Conservation (phyloP, 2,797 vertebrate genomes). For the Ctenosaura bakeri region DNA sequence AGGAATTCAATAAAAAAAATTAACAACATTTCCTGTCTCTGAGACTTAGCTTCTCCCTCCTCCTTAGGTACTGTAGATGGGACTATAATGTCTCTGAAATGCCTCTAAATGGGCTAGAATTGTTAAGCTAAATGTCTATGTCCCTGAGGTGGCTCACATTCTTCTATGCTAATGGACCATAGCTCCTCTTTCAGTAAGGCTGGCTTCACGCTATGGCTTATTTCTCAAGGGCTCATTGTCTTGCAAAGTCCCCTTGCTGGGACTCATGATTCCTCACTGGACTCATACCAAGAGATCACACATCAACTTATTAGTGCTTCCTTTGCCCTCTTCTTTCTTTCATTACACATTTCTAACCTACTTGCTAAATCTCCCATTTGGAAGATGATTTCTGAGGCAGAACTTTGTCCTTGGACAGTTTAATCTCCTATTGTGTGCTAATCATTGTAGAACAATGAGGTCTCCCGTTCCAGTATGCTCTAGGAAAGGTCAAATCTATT, state of each 20-base stretch:
- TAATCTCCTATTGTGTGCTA: constrained; percentile 49
- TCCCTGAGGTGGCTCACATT: background rate
- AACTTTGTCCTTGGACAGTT: constrained; percentile 61
- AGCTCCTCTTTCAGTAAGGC: background rate
- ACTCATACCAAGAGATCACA: constrained; percentile 10
- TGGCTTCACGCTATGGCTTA: background rate
- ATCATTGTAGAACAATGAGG: constrained; percentile 50
- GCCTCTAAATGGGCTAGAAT: background rate
- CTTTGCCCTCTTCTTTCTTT: constrained; percentile 21
- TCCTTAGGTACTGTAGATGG: background rate
- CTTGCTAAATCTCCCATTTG: constrained; percentile 58
- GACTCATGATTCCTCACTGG: background rate
- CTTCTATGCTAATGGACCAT: background rate
- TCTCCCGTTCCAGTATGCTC: constrained; percentile 13
- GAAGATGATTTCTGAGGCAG: constrained; percentile 56
- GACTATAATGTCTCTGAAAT: background rate
- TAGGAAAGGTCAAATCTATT: constrained; percentile 60
- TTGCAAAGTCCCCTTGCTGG: background rate
- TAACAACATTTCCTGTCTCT: too few species aligned
- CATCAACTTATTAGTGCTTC: constrained; percentile 2
- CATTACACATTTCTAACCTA: constrained; percentile 48
- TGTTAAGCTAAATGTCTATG: background rate
- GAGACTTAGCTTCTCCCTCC: too few species aligned
- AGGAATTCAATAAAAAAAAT: too few species aligned
- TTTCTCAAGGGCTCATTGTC: constrained; percentile 31